These are phyloP conservation scores for Drosophila melanosoma DNA, from an alignment of 2,888 invertebrate genomes.

Conservation along the genomic window DNA sequence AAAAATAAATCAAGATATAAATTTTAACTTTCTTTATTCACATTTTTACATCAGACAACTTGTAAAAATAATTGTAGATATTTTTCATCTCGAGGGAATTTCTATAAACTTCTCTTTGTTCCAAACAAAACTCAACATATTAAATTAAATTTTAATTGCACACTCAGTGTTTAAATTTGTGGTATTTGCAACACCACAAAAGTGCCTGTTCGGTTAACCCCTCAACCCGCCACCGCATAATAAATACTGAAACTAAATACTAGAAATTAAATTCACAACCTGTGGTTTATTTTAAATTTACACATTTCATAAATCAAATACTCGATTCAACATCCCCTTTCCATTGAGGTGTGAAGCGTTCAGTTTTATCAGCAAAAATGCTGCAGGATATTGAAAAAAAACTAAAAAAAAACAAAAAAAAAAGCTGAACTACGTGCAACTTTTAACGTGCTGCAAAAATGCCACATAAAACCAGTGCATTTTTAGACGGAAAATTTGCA, in stretches of 20 bases:
- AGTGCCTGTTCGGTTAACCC: background rate
- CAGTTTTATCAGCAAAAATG: conserved; percentile 19
- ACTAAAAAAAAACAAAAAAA: background rate
- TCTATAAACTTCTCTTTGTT: background rate
- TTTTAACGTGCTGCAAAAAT: conserved; percentile 3
- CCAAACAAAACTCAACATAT: background rate
- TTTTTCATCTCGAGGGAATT: background rate
- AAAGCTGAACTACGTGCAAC: conserved; percentile 6
- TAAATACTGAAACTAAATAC: background rate
- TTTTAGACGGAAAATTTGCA: conserved; percentile 1
- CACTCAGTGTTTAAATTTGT: background rate
- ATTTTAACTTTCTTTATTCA: background rate
- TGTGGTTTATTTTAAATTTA: background rate
- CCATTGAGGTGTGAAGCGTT: conserved; percentile 38
- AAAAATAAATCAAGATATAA: background rate
- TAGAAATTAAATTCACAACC: conserved; percentile 7
- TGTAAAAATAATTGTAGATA: background rate
- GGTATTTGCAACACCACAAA: background rate
- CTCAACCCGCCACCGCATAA: background rate
- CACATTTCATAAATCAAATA: conserved; percentile 19
- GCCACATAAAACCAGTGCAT: conserved; percentile 7
- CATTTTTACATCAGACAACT: background rate
- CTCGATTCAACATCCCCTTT: background rate
- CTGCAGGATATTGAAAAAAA: conserved; percentile 36
- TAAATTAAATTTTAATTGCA: background rate